Evolutionary conservation across 1,140 invertebrate species (phyloP).

Genomic region (Orius insidiosus): DNA sequence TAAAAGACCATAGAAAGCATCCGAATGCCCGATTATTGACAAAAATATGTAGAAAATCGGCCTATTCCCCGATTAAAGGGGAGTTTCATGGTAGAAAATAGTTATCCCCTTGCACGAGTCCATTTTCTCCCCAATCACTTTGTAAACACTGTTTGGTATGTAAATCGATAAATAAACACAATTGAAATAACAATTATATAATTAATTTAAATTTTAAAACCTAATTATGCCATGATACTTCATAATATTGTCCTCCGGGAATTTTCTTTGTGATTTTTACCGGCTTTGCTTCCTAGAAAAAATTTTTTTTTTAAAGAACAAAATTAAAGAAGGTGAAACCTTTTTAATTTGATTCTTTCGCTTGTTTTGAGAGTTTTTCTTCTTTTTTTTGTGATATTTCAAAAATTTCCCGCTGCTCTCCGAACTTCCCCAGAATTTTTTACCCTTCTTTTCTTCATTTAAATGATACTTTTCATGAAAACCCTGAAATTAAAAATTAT

Average conservation of each 20-base stretch:
- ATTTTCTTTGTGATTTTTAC: background rate
- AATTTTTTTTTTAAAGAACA: too few species aligned
- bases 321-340: background rate
- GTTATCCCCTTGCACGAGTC: too few species aligned
- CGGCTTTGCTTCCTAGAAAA: background rate
- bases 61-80: too few species aligned
- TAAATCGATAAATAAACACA: too few species aligned
- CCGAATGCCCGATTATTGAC: too few species aligned
- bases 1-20: too few species aligned
- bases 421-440: conserved; percentile 1
- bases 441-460: background rate
- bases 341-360: background rate
- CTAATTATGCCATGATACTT: background rate
- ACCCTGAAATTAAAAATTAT: background rate
- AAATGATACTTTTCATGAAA: background rate
- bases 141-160: too few species aligned
- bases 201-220: background rate
- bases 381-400: background rate
- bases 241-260: background rate
- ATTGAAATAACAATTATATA: too few species aligned
- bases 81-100: too few species aligned
- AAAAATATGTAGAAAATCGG: too few species aligned
- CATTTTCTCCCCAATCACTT: too few species aligned
- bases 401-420: background rate
- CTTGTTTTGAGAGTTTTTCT: too few species aligned